Conservation (phyloP, 2,113 vertebrate species). For the Cavia porcellus region DNA sequence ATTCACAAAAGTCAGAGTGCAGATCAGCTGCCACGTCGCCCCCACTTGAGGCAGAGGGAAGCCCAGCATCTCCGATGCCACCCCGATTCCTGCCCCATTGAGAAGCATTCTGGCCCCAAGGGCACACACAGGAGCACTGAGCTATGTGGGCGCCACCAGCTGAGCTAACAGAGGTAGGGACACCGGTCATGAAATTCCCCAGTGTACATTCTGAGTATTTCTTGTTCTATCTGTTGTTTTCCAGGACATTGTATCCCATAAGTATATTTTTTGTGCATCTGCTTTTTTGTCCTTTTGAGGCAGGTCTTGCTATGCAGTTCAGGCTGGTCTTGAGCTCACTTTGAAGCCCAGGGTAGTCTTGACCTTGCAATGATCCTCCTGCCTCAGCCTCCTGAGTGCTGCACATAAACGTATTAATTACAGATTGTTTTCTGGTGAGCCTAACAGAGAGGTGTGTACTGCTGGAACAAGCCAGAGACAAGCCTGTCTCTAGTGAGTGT, state of each 20-base stretch:
- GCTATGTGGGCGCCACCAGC: accelerated
- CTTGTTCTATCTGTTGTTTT: accelerated
- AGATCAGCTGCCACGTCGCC: background rate
- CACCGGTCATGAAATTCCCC: accelerated
- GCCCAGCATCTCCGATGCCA: background rate
- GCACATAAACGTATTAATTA: background rate
- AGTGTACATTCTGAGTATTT: background rate
- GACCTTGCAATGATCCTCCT: no score
- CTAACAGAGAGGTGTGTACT: background rate
- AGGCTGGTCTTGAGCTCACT: no score
- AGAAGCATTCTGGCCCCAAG: background rate
- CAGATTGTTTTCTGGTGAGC: background rate
- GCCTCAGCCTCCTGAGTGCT: no score
- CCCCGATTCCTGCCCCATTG: accelerated
- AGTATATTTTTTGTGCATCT: background rate
- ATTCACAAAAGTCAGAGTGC: background rate
- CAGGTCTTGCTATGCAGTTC: no score
- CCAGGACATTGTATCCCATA: background rate
- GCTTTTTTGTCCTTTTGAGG: no score
- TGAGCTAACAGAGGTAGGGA: no score
- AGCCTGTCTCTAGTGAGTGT: background rate
- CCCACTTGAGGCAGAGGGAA: background rate
- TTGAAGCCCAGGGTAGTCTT: no score
- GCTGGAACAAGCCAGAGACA: background rate
- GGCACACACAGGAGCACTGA: accelerated